Conservation (phyloP, 2,888 invertebrate genomes). For the Apantesis nais region DNA sequence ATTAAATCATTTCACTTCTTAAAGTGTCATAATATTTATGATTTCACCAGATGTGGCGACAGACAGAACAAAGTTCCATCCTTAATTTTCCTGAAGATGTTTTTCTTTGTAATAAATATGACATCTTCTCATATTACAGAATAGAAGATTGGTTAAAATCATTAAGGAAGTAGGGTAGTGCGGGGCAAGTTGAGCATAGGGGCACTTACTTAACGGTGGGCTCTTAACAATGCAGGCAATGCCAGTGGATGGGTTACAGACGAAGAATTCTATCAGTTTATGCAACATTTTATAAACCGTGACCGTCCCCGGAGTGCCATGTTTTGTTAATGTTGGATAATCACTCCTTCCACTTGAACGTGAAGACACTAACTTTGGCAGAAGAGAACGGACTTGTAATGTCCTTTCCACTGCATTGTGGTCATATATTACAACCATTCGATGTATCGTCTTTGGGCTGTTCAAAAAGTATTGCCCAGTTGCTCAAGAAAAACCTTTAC, state of each 20-base stretch:
- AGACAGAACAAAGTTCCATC: not conserved
- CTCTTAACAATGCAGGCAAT: slow-evolving; percentile 17
- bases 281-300: slow-evolving; percentile 27
- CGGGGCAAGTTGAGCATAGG: too few species aligned
- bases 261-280: slow-evolving; percentile 8
- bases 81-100: not conserved
- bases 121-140: not conserved
- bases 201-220: too few species aligned
- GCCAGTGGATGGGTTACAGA: slow-evolving; percentile 21
- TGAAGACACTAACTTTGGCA: slow-evolving; percentile 22
- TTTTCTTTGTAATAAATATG: not conserved
- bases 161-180: not conserved
- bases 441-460: slow-evolving; percentile 36
- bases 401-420: slow-evolving; percentile 36
- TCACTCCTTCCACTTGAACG: slow-evolving; percentile 39
- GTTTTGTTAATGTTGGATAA: slow-evolving; percentile 40
- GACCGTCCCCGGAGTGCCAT: slow-evolving; percentile 6
- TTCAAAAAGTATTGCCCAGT: slow-evolving; percentile 26
- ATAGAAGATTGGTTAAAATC: not conserved
- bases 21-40: not conserved
- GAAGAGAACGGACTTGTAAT: slow-evolving; percentile 39
- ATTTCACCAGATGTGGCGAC: not conserved
- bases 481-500: slow-evolving; percentile 38
- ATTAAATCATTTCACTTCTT: not conserved
- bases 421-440: too few species aligned